Conservation (phyloP, 2,888 invertebrate genomes). For the Drosophila affinis region DNA sequence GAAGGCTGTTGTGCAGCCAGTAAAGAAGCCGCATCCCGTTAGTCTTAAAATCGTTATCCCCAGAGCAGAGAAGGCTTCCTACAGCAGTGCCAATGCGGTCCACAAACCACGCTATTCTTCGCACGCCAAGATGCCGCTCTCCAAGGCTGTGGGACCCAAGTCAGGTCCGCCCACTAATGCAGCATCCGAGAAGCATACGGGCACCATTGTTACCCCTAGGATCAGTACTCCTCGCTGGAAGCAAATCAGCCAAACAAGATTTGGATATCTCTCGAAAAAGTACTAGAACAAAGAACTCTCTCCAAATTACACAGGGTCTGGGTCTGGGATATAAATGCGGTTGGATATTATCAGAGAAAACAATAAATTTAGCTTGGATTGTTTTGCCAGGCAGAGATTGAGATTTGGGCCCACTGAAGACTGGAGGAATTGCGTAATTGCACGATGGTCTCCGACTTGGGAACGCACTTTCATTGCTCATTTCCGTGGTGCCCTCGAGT, state of each 20-base stretch:
- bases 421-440: slow-evolving; percentile 49
- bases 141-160: no score
- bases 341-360: neutral
- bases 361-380: neutral
- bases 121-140: no score
- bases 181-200: no score
- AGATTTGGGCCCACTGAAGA: neutral
- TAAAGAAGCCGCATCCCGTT: no score
- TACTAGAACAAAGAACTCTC: neutral
- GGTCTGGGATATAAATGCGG: neutral
- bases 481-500: slow-evolving; percentile 31
- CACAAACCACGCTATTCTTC: no score
- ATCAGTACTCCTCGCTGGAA: neutral
- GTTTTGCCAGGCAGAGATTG: neutral
- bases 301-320: neutral
- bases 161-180: no score
- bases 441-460: slow-evolving; percentile 32
- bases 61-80: no score
- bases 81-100: no score
- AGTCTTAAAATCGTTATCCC: no score
- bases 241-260: neutral
- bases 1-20: no score
- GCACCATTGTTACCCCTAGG: no score
- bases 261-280: neutral
- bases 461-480: slow-evolving; percentile 56